A percentile compares a stretch with the other conserved stretches of the same genome.
Conservation (phyloP, 2,113 vertebrate species). For the Anhinga rufa region DNA sequence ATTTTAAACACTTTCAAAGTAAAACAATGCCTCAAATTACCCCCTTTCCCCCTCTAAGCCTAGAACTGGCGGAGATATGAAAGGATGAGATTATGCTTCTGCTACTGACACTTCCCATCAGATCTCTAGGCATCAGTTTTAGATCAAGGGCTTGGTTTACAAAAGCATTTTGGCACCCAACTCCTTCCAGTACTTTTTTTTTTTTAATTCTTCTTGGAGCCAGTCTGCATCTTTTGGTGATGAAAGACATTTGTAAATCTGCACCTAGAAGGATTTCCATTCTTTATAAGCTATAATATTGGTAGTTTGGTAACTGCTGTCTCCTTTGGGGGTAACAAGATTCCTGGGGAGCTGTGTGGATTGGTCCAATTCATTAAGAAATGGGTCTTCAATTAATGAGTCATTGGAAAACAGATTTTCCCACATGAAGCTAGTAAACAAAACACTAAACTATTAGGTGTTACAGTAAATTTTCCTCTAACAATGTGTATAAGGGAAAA, state of each 20-base stretch:
- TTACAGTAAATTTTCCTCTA: constrained; percentile 48
- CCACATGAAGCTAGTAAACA: constrained; percentile 57
- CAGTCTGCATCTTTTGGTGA: neutral
- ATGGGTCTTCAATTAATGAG: constrained; percentile 35
- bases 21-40: neutral
- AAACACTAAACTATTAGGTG: constrained; percentile 43
- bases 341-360: neutral
- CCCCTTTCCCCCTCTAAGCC: neutral
- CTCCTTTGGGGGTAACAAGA: neutral
- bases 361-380: constrained; percentile 38
- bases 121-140: constrained; percentile 38
- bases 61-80: constrained; percentile 37
- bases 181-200: neutral
- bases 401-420: constrained; percentile 34
- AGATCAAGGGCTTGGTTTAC: constrained; percentile 55
- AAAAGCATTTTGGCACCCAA: constrained; percentile 30
- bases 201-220: neutral
- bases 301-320: neutral
- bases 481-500: neutral
- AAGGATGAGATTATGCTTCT: constrained; percentile 33
- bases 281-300: neutral
- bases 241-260: neutral
- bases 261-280: neutral
- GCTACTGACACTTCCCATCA: constrained; percentile 53
- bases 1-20: constrained; percentile 17